Evolutionary conservation across 2,113 vertebrate species (phyloP).

Genomic region (Mormyrus iriodes): DNA sequence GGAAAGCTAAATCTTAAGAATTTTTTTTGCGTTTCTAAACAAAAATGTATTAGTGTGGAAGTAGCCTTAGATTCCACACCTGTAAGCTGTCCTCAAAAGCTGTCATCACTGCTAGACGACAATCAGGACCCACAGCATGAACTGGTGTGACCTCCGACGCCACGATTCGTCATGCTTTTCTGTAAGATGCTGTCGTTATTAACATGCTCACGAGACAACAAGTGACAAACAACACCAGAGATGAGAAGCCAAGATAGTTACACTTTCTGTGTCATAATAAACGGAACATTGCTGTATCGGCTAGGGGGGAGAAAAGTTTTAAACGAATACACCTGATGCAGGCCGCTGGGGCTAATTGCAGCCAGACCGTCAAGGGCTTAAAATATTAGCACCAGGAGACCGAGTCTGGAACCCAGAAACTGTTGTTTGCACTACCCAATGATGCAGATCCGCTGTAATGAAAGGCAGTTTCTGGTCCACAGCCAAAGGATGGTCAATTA

Average conservation of each 20-base stretch:
- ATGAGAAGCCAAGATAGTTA: background rate
- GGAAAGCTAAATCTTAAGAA: no score
- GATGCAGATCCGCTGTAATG: slow-evolving; percentile 13
- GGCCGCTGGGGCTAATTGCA: background rate
- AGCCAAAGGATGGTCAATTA: slow-evolving; percentile 7
- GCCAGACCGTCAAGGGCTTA: background rate
- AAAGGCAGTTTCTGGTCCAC: slow-evolving; percentile 6
- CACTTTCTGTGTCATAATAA: background rate
- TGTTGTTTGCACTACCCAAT: background rate
- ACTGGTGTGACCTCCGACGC: background rate
- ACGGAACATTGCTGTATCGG: background rate
- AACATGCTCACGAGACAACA: background rate
- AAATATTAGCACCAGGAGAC: background rate
- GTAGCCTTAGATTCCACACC: background rate
- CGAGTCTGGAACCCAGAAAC: background rate
- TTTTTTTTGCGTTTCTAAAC: no score
- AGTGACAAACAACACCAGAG: background rate
- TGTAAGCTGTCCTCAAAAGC: background rate
- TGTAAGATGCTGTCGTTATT: background rate
- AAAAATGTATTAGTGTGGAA: no score
- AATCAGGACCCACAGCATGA: background rate
- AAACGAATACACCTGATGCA: background rate
- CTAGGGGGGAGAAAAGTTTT: background rate
- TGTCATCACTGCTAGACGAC: background rate
- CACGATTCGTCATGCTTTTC: background rate